These are phyloP conservation scores for Maniola hyperantus DNA, from an alignment of 2,888 invertebrate genomes.

Conservation along the genomic window DNA sequence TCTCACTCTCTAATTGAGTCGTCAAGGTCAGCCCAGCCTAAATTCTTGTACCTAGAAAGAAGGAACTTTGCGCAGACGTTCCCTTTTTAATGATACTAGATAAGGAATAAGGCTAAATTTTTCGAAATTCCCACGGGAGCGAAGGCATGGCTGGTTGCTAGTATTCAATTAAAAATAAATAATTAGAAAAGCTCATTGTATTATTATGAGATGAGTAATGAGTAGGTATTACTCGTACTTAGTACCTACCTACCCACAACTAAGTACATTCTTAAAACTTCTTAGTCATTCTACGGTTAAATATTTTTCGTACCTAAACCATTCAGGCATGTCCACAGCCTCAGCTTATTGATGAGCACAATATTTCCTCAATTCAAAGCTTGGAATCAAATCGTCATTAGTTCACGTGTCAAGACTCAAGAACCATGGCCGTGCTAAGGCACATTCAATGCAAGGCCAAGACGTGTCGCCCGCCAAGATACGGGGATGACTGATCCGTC, in stretches of 20 bases:
- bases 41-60: too few relatives aligned
- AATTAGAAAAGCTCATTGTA: background rate
- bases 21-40: too few relatives aligned
- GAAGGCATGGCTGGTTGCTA: too few relatives aligned
- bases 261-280: background rate
- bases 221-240: background rate
- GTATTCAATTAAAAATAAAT: too few relatives aligned
- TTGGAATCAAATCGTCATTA: conserved; percentile 69
- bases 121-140: too few relatives aligned
- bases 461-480: conserved; percentile 70
- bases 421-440: conserved; percentile 35
- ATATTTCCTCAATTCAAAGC: conserved; percentile 47
- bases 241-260: too few relatives aligned
- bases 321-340: conserved; percentile 23
- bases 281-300: conserved; percentile 9
- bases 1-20: too few relatives aligned
- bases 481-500: conserved; percentile 78
- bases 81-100: too few relatives aligned
- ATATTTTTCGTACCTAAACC: conserved; percentile 27
- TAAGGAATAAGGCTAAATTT: too few relatives aligned
- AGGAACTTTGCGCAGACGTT: too few relatives aligned
- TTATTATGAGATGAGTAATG: background rate
- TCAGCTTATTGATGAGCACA: conserved; percentile 35
- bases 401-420: conserved; percentile 54
- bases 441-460: conserved; percentile 54